Evolutionary conservation across 2,797 vertebrate species (phyloP).

Genomic region (Centroberyx gerrardi): DNA sequence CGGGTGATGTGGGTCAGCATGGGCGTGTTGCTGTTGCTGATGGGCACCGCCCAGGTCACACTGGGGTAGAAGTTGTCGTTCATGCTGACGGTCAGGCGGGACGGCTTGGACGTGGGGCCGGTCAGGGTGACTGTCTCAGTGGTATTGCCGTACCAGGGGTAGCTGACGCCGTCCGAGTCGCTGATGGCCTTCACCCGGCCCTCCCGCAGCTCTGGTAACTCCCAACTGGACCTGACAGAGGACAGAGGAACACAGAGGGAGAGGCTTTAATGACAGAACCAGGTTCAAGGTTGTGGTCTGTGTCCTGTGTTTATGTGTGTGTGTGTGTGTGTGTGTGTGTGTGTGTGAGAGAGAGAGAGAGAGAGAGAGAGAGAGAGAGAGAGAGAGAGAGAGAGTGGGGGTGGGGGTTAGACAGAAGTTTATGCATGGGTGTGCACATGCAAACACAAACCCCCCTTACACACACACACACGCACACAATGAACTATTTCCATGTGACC

Average conservation of each 20-base stretch:
- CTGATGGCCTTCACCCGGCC: slow-evolving; percentile 98
- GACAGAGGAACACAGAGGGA: slow-evolving; percentile 25
- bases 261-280: slow-evolving; percentile 6
- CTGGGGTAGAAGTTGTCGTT: slow-evolving; percentile 99
- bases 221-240: slow-evolving; percentile 96
- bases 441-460: not conserved
- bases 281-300: slow-evolving; percentile 7
- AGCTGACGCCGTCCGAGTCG: slow-evolving; percentile 98
- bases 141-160: slow-evolving; percentile 99
- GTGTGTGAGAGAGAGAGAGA: not conserved
- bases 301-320: slow-evolving; percentile 13
- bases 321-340: slow-evolving; percentile 12
- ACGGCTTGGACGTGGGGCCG: slow-evolving; percentile 96
- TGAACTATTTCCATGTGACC: not conserved
- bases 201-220: slow-evolving; percentile 96
- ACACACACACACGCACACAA: not conserved
- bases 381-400: not conserved
- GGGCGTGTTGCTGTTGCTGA: slow-evolving; percentile 97
- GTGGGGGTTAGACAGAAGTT: too few relatives aligned
- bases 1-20: slow-evolving; percentile 97
- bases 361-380: not conserved
- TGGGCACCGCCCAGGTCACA: slow-evolving; percentile 98
- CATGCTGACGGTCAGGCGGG: slow-evolving; percentile 98
- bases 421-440: not conserved
- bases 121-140: slow-evolving; percentile 97